phyloP scores from a whole-genome alignment of 2,797 vertebrate genomes.

The Fundulus diaphanus region DNA sequence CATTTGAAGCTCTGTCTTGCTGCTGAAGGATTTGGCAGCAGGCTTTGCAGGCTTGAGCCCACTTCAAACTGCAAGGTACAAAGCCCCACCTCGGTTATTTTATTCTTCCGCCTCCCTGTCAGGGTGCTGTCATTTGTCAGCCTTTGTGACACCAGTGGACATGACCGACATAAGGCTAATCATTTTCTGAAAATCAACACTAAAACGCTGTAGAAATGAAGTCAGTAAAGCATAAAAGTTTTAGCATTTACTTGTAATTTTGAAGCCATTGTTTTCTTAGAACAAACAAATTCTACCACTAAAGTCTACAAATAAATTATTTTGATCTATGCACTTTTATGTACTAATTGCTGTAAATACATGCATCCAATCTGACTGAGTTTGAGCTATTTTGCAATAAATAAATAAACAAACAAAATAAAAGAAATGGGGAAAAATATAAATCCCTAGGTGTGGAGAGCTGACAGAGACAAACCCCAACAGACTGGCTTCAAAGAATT shows the following conservation, averaged over 20 bases:
- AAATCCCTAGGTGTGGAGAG: neutral
- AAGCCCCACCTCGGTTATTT: neutral
- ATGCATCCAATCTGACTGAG: too few relatives aligned
- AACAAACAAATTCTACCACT: neutral
- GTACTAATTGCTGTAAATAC: too few relatives aligned
- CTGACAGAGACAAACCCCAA: neutral
- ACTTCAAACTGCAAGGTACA: constrained; percentile 93
- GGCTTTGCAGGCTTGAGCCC: constrained; percentile 90
- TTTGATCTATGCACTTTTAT: neutral
- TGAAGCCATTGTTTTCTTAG: too few relatives aligned
- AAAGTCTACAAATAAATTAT: neutral
- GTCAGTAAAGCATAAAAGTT: neutral
- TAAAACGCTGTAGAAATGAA: neutral
- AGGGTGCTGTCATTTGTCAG: constrained; percentile 1
- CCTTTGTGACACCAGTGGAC: neutral
- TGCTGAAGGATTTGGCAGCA: constrained; percentile 91
- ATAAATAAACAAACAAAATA: too few relatives aligned
- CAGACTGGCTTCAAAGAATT: neutral
- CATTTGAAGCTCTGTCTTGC: constrained; percentile 92
- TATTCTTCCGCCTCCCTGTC: neutral
- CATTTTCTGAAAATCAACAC: neutral
- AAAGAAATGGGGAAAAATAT: neutral
- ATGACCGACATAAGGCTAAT: constrained; percentile 3
- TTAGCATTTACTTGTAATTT: neutral
- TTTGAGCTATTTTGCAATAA: neutral